Conservation (phyloP, 1,140 invertebrate genomes). For the Drosophila varians region DNA sequence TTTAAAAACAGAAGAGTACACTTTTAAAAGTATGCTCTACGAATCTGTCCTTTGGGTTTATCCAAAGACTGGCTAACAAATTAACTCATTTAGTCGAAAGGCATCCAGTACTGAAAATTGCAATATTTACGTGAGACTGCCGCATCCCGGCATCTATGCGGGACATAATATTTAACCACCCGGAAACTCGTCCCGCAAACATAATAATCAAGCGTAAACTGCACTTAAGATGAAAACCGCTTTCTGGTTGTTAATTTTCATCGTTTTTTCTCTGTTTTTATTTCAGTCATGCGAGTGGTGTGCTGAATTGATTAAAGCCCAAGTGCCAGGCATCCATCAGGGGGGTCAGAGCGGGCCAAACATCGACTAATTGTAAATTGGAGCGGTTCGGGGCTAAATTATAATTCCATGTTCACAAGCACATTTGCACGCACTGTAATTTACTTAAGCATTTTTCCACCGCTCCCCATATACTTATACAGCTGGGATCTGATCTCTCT, state of each 20-base stretch:
- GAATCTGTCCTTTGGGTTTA: not conserved
- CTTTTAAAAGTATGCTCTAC: conserved; percentile 10
- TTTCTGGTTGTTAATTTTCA: conserved; percentile 55
- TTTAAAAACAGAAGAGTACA: conserved; percentile 5
- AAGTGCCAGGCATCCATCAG: conserved; percentile 18
- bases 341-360: conserved; percentile 24
- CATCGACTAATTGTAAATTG: conserved; percentile 74
- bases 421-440: conserved; percentile 83
- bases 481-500: conserved; percentile 15
- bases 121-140: conserved; percentile 3
- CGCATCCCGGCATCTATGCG: conserved; percentile 9
- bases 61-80: conserved; percentile 11
- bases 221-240: conserved; percentile 67
- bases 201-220: conserved; percentile 77
- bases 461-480: conserved; percentile 59
- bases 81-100: conserved; percentile 27
- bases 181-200: conserved; percentile 64
- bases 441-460: conserved; percentile 79
- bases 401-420: conserved; percentile 83
- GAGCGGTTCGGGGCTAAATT: conserved; percentile 59
- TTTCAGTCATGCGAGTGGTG: conserved; percentile 30
- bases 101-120: conserved; percentile 7
- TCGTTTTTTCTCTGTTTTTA: conserved; percentile 1
- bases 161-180: conserved; percentile 43
- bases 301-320: conserved; percentile 63